phyloP scores from a whole-genome alignment of 2,888 invertebrate species.

The Platycheirus rosarum region DNA sequence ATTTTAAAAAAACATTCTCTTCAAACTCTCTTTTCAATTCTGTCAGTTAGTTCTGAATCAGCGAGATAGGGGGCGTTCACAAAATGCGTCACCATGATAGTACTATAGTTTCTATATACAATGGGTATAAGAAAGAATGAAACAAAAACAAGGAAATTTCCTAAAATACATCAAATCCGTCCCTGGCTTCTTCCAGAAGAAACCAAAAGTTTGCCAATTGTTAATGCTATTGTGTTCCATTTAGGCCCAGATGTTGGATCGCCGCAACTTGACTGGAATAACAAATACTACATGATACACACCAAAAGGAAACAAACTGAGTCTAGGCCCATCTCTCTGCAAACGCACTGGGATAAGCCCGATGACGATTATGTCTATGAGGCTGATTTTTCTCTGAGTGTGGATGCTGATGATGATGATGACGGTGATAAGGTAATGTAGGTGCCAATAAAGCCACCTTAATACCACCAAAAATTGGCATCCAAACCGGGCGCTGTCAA shows the following conservation, averaged over 20 bases:
- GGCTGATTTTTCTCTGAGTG: constrained; percentile 37
- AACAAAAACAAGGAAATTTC: no score
- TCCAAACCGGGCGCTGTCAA: constrained; percentile 71
- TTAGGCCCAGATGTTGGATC: constrained; percentile 71
- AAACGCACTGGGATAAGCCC: constrained; percentile 55
- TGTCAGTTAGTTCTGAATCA: no score
- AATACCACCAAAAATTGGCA: constrained; percentile 64
- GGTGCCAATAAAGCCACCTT: constrained; percentile 70
- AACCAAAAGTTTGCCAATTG: constrained; percentile 64
- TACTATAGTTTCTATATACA: no score
- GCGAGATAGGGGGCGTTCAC: no score
- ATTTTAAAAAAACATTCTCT: no score
- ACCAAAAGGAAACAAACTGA: constrained; percentile 1
- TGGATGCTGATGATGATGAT: constrained; percentile 53
- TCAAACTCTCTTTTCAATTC: no score
- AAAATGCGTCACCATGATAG: no score
- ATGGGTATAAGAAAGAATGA: no score
- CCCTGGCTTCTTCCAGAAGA: not conserved
- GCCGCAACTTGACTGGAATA: constrained; percentile 70
- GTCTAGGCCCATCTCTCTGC: constrained; percentile 3
- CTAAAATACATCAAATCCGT: no score
- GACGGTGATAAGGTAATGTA: constrained; percentile 71
- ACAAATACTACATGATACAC: constrained; percentile 58
- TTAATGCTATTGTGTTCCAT: constrained; percentile 65
- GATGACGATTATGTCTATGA: constrained; percentile 62